Percentiles rank a stretch among this genome's conserved stretches.
phyloP scores from a whole-genome alignment of 2,888 invertebrate genomes.

The Synanthedon andrenaeformis region DNA sequence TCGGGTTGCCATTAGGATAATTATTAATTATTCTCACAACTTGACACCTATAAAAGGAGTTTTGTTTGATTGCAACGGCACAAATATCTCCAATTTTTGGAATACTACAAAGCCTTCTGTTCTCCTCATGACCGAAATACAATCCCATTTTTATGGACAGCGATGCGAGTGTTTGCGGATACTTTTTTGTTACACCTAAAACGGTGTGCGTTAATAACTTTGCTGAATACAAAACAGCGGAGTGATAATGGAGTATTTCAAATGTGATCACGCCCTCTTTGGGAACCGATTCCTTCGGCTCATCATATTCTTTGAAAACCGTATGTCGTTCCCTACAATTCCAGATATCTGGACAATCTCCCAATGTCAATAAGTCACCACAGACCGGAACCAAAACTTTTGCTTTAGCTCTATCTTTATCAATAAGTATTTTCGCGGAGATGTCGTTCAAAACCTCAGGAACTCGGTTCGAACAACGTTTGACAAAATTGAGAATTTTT shows the following conservation, averaged over 20 bases:
- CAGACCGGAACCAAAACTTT: slow-evolving; percentile 64
- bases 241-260: slow-evolving; percentile 66
- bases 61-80: slow-evolving; percentile 58
- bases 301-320: slow-evolving; percentile 63
- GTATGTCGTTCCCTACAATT: slow-evolving; percentile 74
- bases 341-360: slow-evolving; percentile 70
- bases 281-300: slow-evolving; percentile 64
- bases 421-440: slow-evolving; percentile 31
- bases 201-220: slow-evolving; percentile 38
- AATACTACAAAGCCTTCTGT: slow-evolving; percentile 38
- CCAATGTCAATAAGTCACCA: slow-evolving; percentile 72
- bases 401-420: slow-evolving; percentile 55
- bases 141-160: slow-evolving; percentile 47
- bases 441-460: slow-evolving; percentile 37
- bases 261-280: slow-evolving; percentile 68
- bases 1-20: slow-evolving; percentile 33
- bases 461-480: slow-evolving; percentile 48
- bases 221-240: slow-evolving; percentile 74
- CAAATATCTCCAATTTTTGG: slow-evolving; percentile 70
- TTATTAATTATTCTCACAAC: slow-evolving; percentile 52
- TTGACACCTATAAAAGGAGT: slow-evolving; percentile 67
- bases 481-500: slow-evolving; percentile 71
- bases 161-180: slow-evolving; percentile 34
- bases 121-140: slow-evolving; percentile 41
- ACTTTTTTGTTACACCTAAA: slow-evolving; percentile 25